These are phyloP conservation scores for Drosophila rubida DNA, from an alignment of 2,888 invertebrate genomes.

Conservation along the genomic window DNA sequence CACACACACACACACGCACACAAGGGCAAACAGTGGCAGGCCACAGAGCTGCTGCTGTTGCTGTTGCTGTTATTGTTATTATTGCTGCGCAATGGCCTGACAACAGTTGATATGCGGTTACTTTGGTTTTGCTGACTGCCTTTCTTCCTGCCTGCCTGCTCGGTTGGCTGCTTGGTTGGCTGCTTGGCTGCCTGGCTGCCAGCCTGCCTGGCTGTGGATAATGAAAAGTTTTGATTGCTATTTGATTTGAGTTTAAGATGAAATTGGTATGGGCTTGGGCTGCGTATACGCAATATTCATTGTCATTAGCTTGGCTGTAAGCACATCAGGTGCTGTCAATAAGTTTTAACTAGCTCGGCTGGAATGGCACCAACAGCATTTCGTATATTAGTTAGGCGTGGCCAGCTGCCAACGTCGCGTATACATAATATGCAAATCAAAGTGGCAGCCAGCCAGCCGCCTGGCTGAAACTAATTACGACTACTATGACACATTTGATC, in stretches of 20 bases:
- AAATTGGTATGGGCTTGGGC: constrained; percentile 24
- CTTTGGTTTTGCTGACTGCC: constrained; percentile 27
- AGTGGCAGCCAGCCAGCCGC: constrained; percentile 34
- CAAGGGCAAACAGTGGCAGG: constrained; percentile 12
- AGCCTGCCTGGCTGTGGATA: constrained; percentile 55
- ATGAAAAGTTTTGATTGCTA: constrained; percentile 80
- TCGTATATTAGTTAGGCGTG: constrained; percentile 31
- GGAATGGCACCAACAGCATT: constrained; percentile 39
- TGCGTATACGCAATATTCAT: constrained; percentile 65
- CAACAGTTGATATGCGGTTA: constrained; percentile 75
- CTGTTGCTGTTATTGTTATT: constrained; percentile 30
- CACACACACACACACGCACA: not conserved
- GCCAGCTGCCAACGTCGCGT: constrained; percentile 28
- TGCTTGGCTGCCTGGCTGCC: constrained; percentile 20
- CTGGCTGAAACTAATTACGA: constrained; percentile 65
- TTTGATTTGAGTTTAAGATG: constrained; percentile 72
- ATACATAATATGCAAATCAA: constrained; percentile 72
- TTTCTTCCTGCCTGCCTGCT: constrained; percentile 4
- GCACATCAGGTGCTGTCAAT: constrained; percentile 46
- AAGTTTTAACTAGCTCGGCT: constrained; percentile 54
- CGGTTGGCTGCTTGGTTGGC: constrained; percentile 17
- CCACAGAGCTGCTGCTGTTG: constrained; percentile 20
- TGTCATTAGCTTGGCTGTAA: constrained; percentile 33
- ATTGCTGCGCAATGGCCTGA: constrained; percentile 54
- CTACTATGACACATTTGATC: constrained; percentile 64